A percentile compares a stretch with the other conserved stretches of the same genome.
Conservation (phyloP, 2,797 vertebrate species). For the Thamnophis elegans region DNA sequence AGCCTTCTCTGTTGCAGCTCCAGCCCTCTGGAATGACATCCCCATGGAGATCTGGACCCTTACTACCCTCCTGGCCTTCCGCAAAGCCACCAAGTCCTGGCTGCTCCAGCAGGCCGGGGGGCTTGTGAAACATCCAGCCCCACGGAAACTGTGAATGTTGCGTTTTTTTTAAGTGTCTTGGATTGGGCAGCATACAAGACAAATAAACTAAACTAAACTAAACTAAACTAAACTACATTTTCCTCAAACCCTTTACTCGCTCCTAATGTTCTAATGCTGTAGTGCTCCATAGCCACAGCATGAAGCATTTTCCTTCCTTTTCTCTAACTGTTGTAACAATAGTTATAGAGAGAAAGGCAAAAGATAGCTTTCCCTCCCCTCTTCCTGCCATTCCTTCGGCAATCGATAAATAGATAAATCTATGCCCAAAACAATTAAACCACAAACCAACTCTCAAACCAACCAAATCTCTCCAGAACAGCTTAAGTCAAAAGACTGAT, state of each 20-base stretch:
- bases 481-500: background rate
- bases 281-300: background rate
- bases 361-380: background rate
- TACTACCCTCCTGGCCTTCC: too few species aligned
- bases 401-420: background rate
- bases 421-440: background rate
- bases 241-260: background rate
- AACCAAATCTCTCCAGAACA: background rate
- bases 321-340: background rate
- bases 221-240: too few species aligned
- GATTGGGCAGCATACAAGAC: too few species aligned
- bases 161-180: too few species aligned
- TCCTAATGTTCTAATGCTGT: background rate
- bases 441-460: background rate
- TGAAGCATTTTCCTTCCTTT: background rate
- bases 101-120: too few species aligned
- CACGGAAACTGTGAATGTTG: too few species aligned
- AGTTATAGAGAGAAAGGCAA: background rate
- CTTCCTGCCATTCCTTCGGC: background rate
- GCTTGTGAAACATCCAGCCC: too few species aligned
- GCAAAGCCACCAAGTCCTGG: too few species aligned
- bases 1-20: too few species aligned
- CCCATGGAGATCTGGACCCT: too few species aligned
- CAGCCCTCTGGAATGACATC: too few species aligned
- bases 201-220: too few species aligned